Evolutionary conservation across 2,113 vertebrate genomes (phyloP), one percentile per base, ranked within the genome.

Genomic region (Labrus mixtus): DNA sequence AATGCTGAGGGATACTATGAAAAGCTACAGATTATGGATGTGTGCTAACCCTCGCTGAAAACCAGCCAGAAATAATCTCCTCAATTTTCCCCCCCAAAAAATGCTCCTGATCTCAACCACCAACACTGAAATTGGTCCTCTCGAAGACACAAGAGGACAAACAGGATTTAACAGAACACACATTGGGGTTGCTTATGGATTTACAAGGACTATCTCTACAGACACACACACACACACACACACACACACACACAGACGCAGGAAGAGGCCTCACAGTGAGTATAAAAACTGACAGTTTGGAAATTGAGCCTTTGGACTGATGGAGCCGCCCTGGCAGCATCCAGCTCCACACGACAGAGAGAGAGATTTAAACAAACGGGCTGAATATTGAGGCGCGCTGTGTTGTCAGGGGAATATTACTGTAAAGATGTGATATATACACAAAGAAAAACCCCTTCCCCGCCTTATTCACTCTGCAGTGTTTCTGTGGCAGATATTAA

Each of bases 291-390:
- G 89, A 91, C 85, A 88, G 81, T 81, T 81, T 79, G 79, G 83
- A 87, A 89, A 91, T 89, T 82, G 87, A 91, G 87, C 78, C 72
- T 61, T 77, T 13, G 84, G 82, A 78, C 86, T 68, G 89, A 90
- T 83, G 68, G 79, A 68, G 74, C 62, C 68, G 54, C 74, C 58
- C 67, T n/a, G 41, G 79, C 76, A 77, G 82, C 82, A 53, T 68
- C 71, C 68, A 69, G 33, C 65, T 10, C 19, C 76, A 64, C 58
- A 76, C 23, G 78, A 83, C 69, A 73, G 64, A 61, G 1, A 41
- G 55, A 58, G 58, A 74, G 68, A 81, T 75, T 73, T 69, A 76
- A 78, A 82, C 57, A 60, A 74, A 80, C 36, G 16, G 68, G 22
- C 29, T 43, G 66, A 45, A 55, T 51, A 65, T 48, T 6, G 76